These are phyloP conservation scores for Odontomachus brunneus DNA, from an alignment of 1,140 invertebrate species.

Conservation along the genomic window DNA sequence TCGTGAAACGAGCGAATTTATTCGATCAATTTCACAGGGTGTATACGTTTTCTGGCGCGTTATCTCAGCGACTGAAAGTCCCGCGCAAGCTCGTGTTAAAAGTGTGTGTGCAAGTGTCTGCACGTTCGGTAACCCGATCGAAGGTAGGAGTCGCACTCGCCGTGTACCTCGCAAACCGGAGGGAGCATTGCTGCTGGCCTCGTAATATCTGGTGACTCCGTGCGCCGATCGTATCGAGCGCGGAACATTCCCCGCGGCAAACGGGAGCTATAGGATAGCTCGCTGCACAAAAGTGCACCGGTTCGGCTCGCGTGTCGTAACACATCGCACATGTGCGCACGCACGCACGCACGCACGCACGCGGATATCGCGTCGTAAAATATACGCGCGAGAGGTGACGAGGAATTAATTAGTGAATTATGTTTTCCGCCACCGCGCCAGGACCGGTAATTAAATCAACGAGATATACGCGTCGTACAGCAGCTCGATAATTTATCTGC, in stretches of 20 bases:
- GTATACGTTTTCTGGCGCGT: neutral
- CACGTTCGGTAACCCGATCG: slow-evolving; percentile 63
- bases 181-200: slow-evolving; percentile 47
- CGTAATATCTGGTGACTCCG: slow-evolving; percentile 66
- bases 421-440: neutral
- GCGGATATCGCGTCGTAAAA: slow-evolving; percentile 20
- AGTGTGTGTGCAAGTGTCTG: slow-evolving; percentile 24
- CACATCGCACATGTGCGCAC: neutral
- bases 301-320: slow-evolving; percentile 22
- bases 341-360: neutral
- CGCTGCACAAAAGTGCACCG: slow-evolving; percentile 40
- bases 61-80: slow-evolving; percentile 34
- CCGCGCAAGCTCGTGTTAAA: slow-evolving; percentile 2
- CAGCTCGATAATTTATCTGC: slow-evolving; percentile 21
- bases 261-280: slow-evolving; percentile 68
- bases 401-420: slow-evolving; percentile 55
- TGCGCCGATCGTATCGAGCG: slow-evolving; percentile 70
- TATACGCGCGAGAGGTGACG: slow-evolving; percentile 21
- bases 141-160: slow-evolving; percentile 1
- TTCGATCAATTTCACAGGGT: neutral
- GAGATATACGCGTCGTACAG: neutral
- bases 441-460: slow-evolving; percentile 47
- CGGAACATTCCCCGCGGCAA: slow-evolving; percentile 63
- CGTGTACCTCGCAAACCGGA: slow-evolving; percentile 9
- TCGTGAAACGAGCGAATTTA: slow-evolving; percentile 7